phyloP scores from a whole-genome alignment of 1,140 invertebrate species.

The Campodea augens region DNA sequence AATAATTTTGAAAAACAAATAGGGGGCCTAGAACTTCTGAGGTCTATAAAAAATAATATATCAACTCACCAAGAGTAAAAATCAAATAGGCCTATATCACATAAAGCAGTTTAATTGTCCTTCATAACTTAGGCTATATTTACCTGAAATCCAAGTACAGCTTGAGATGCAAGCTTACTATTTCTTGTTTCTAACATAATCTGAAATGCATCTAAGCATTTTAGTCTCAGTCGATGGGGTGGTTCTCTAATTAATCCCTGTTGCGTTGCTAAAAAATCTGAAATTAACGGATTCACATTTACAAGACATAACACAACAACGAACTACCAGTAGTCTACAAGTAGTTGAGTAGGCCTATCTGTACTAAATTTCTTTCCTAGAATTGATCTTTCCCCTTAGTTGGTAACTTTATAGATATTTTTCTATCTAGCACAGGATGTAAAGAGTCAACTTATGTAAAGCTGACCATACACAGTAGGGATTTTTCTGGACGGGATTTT shows the following conservation, averaged over 20 bases:
- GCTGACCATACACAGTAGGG: no score
- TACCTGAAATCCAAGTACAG: constrained; percentile 68
- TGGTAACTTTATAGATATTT: no score
- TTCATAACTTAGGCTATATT: constrained; percentile 19
- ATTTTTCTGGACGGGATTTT: no score
- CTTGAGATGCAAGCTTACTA: constrained; percentile 58
- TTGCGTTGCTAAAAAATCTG: constrained; percentile 64
- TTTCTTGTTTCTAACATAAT: constrained; percentile 69
- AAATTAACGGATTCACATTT: constrained; percentile 16
- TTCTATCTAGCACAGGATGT: no score
- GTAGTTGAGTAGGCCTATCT: no score
- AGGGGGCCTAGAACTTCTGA: no score
- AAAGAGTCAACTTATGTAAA: no score
- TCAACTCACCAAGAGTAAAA: no score
- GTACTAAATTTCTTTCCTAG: no score
- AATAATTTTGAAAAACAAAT: no score
- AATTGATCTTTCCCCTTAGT: no score
- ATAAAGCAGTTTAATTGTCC: not conserved
- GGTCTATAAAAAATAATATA: no score
- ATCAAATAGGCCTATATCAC: not conserved
- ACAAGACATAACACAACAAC: not conserved
- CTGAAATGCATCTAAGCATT: constrained; percentile 62
- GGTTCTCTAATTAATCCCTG: constrained; percentile 54
- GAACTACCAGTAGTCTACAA: not conserved
- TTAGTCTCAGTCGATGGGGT: constrained; percentile 59